Evolutionary conservation across 2,888 invertebrate genomes (phyloP), one percentile per base, ranked within the genome.

Genomic region (Tholera decimalis): DNA sequence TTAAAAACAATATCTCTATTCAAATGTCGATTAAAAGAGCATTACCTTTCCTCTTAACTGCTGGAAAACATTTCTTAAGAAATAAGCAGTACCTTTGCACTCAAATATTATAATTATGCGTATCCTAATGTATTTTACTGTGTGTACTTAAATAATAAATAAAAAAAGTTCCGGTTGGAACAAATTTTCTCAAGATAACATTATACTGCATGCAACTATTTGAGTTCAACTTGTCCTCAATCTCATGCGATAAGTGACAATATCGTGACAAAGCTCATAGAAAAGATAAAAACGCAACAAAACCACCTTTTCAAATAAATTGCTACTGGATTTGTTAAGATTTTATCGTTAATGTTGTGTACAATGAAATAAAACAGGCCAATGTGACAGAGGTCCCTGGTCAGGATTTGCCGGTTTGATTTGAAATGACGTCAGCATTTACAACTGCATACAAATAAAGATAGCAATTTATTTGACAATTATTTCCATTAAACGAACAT

Each of bases 191-290:
- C 20, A 65, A 73, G 79, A 70, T 80, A 65, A 76, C 59, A 56
- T 66, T 54, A 51, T 28, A 39, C 35, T 61, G 24, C 39, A 54
- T 59, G 49, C 39, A 41, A 49, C 61, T 64, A 66, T 78, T 77
- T 56, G 26, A 64, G 49, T 53, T 82, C 70, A 77, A 82, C 82
- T 82, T 80, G 82, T 35, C 50, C 73, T 47, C 55, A 76, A 73
- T 77, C 49, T 28, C 9, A 50, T 43, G 57, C 47, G 47, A 69
- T 66, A 72, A 63, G 37, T 50, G 58, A 61, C 54, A 67, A 63
- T 28, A 66, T 46, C 8, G 33, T 59, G 66, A 70, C 64, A 51
- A 51, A n/a, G 33, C 43, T 11, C 15, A 18, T 61, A 70, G 65
- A 33, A 61, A 56, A 54, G 57, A 41, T 1, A 56, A 30, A 43